Base-by-base conservation (phyloP, 2,797 vertebrate species). In the Eurystomus glaucurus region DNA sequence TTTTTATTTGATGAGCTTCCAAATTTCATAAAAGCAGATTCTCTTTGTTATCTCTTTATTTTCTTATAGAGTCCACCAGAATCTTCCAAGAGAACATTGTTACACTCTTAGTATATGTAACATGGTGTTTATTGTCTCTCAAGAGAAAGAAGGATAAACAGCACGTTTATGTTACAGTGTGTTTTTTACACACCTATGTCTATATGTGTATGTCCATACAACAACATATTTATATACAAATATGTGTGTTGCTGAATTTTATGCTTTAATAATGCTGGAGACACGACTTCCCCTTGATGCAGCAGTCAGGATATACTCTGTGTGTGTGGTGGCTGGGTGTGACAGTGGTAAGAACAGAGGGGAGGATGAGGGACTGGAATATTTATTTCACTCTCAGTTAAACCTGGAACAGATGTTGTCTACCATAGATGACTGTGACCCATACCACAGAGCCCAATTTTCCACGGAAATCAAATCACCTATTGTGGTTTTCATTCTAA, bases 101-200 rank as follows among this genome's bases (percentile, higher is more conserved):
- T 54, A 11, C 5, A 6, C 9, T 14, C 9, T 39, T 69, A 17
- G 10, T 66, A 4, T 26, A 13, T 21, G 21, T 35, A n/a, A 29
- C 6, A 26, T 1, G 2, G 9, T 35, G 2, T 21, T 62, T 41
- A 22, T 84, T 88, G 7, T 68, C 13, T 75, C 28, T 13, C 7
- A 25, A 17, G 18, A n/a, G 31, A 54, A 20, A 50, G 10, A 80
- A 45, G 10, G 33, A 54, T 14, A 26, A 88, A 22, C 16, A 48
- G 20, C 0, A 2, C 0, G 2, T 16, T 2, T 48, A 17, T 55
- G 8, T 22, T 46, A 21, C 8, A 46, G 10, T 6, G 9, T 14
- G 14, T 33, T 91, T 75, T 33, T 51, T 58, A 35, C 7, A n/a
- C 13, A 51, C 4, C 11, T 18, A 3, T 16, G 5, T 60, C 39